These are phyloP conservation scores for Calyptomena viridis DNA, from an alignment of 2,113 vertebrate species.

Conservation along the genomic window DNA sequence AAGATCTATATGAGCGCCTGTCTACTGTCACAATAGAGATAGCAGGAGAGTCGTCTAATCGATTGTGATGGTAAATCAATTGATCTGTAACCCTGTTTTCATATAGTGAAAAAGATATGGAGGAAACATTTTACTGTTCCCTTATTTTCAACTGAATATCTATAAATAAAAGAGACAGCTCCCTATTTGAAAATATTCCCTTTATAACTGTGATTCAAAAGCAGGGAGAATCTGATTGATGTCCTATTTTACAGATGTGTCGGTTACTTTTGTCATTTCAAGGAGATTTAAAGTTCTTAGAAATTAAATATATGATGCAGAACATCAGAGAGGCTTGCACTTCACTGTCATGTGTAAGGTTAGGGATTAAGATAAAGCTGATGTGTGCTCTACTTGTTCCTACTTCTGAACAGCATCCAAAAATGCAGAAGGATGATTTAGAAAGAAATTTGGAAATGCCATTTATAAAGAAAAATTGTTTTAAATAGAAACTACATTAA, in stretches of 20 bases:
- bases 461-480: background rate
- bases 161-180: slow-evolving; percentile 79
- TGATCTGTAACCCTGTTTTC: slow-evolving; percentile 80
- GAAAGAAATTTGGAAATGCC: slow-evolving; percentile 15
- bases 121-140: slow-evolving; percentile 70
- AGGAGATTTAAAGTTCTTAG: slow-evolving; percentile 75
- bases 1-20: slow-evolving; percentile 80
- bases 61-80: slow-evolving; percentile 83
- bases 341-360: slow-evolving; percentile 69
- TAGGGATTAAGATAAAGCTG: slow-evolving; percentile 67
- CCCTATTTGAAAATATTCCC: slow-evolving; percentile 73
- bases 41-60: slow-evolving; percentile 75
- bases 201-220: slow-evolving; percentile 72
- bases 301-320: slow-evolving; percentile 73
- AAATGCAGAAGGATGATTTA: background rate
- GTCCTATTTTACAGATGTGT: slow-evolving; percentile 70
- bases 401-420: background rate
- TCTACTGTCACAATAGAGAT: slow-evolving; percentile 79
- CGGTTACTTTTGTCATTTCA: slow-evolving; percentile 73
- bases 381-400: slow-evolving; percentile 23
- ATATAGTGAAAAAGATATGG: slow-evolving; percentile 75
- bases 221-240: slow-evolving; percentile 69
- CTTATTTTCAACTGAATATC: slow-evolving; percentile 72
- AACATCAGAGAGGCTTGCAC: slow-evolving; percentile 68
- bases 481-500: background rate